phyloP scores from a whole-genome alignment of 2,113 vertebrate species.

The Capreolus pygargus region DNA sequence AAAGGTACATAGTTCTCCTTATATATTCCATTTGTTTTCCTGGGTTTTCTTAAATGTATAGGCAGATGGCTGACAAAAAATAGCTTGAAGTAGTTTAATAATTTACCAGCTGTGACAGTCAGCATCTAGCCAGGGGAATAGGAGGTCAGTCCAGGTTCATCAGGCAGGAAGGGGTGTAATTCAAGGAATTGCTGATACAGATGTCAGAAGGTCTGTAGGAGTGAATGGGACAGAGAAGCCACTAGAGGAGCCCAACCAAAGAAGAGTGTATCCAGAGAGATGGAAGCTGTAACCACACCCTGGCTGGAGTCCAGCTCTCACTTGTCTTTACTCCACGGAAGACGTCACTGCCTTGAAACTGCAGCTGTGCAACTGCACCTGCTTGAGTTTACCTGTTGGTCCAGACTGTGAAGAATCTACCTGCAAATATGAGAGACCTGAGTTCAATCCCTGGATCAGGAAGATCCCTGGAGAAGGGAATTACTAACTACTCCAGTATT shows the following conservation, averaged over 20 bases:
- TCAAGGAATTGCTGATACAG: neutral
- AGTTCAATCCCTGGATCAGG: neutral
- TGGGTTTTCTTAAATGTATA: neutral
- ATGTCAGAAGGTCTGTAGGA: neutral
- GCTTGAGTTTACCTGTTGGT: neutral
- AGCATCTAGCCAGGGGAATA: neutral
- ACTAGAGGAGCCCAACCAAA: neutral
- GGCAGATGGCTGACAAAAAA: neutral
- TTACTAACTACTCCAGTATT: neutral
- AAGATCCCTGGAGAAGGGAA: neutral
- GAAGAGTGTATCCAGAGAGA: neutral
- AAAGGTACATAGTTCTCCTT: neutral
- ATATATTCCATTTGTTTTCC: neutral
- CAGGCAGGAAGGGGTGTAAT: neutral
- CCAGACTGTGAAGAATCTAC: neutral
- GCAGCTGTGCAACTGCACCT: neutral
- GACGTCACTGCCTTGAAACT: neutral
- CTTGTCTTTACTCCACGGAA: fast-evolving
- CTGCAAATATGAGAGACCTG: neutral
- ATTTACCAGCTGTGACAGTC: neutral
- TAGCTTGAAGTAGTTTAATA: neutral
- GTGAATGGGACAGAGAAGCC: neutral
- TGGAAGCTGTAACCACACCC: neutral
- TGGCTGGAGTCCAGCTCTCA: neutral
- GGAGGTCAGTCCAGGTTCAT: neutral